Conservation (phyloP, 2,888 invertebrate species). For the Desoria tigrina region DNA sequence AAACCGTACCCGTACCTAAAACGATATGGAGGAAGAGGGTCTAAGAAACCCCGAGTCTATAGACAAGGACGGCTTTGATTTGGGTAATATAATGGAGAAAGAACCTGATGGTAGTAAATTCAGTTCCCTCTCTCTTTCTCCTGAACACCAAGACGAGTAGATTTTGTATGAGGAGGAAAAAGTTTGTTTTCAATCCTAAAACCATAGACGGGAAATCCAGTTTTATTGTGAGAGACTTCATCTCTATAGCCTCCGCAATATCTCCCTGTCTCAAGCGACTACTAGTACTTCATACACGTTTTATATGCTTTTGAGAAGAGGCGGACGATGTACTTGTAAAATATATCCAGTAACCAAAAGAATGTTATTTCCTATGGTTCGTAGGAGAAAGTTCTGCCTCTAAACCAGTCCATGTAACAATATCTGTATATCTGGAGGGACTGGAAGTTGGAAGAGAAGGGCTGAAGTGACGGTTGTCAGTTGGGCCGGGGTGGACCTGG, state of each 20-base stretch:
- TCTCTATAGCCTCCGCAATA: too few species aligned
- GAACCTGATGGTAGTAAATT: slow-evolving; percentile 19
- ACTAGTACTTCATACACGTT: too few species aligned
- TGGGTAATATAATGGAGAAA: slow-evolving; percentile 19
- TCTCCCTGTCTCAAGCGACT: too few species aligned
- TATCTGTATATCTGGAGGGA: too few species aligned
- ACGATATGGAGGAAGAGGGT: not conserved
- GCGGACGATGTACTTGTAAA: too few species aligned
- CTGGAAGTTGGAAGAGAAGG: too few species aligned
- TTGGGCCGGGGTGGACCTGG: slow-evolving; percentile 6
- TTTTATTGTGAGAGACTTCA: slow-evolving; percentile 7
- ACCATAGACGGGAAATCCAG: slow-evolving; percentile 7
- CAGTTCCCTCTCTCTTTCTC: too few species aligned
- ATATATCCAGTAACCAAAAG: too few species aligned
- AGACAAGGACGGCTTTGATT: slow-evolving; percentile 8
- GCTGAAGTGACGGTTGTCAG: slow-evolving; percentile 8
- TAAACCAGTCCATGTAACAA: too few species aligned
- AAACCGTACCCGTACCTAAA: not conserved
- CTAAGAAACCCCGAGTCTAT: not conserved
- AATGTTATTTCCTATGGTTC: too few species aligned
- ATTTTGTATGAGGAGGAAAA: not conserved
- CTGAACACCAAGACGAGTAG: slow-evolving; percentile 1
- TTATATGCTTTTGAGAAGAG: too few species aligned
- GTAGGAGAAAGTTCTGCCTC: too few species aligned
- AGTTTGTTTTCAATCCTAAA: slow-evolving; percentile 17